Conservation (phyloP, 2,888 invertebrate species). For the Cryptophagus acutangulus region DNA sequence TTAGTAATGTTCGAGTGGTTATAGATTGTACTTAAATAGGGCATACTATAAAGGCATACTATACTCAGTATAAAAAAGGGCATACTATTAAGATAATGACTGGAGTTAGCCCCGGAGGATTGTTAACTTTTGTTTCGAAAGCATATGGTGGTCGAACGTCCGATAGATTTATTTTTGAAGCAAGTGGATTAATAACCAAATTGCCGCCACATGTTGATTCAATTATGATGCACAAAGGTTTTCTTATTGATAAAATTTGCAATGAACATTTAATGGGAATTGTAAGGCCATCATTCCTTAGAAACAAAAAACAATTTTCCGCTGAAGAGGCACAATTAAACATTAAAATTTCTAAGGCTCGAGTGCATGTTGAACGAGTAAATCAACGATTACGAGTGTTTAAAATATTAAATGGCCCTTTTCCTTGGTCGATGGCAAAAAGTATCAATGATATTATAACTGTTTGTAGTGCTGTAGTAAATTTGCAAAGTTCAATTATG, state of each 20-base stretch:
- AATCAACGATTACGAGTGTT: slow-evolving; percentile 15
- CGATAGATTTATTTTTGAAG: slow-evolving; percentile 17
- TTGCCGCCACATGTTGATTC: slow-evolving; percentile 7
- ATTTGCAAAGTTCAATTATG: slow-evolving; percentile 5
- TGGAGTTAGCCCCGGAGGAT: slow-evolving; percentile 15
- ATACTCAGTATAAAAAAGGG: slow-evolving; percentile 12
- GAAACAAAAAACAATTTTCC: slow-evolving; percentile 15
- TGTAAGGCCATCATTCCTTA: slow-evolving; percentile 19
- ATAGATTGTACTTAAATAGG: too few species aligned
- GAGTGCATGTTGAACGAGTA: slow-evolving; percentile 20
- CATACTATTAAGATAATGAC: slow-evolving; percentile 14
- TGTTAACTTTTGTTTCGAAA: slow-evolving; percentile 12
- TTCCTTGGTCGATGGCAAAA: slow-evolving; percentile 8
- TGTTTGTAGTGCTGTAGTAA: slow-evolving; percentile 2
- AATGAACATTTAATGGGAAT: slow-evolving; percentile 12
- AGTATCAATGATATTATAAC: not conserved
- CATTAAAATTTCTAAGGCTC: slow-evolving; percentile 13
- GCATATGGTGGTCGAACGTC: slow-evolving; percentile 8
- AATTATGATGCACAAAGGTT: slow-evolving; percentile 20
- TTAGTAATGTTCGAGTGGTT: too few species aligned
- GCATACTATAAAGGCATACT: too few species aligned
- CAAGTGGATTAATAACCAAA: slow-evolving; percentile 6
- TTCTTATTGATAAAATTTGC: slow-evolving; percentile 10
- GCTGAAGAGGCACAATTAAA: slow-evolving; percentile 13
- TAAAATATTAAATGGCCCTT: slow-evolving; percentile 11